Evolutionary conservation across 2,113 vertebrate genomes (phyloP).

Genomic region (Climacteris rufus): DNA sequence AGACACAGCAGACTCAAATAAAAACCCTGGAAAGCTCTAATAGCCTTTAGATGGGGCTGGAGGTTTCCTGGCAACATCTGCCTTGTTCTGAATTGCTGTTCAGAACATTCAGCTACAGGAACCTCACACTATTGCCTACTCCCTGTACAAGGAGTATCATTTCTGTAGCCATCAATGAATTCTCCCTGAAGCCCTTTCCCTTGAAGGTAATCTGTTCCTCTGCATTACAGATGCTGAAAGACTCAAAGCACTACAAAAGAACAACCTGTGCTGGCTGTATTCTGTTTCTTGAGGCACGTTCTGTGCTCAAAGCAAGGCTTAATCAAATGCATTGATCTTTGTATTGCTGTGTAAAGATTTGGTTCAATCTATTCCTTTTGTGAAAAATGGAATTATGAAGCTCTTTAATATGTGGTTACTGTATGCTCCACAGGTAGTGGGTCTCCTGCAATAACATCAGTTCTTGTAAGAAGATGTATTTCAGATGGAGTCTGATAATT

Average conservation of each 20-base stretch:
- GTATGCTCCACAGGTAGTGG: background rate
- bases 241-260: background rate
- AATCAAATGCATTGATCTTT: background rate
- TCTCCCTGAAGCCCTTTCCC: background rate
- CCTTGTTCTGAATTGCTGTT: background rate
- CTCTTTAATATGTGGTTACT: background rate
- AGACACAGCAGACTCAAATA: background rate
- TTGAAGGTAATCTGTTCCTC: background rate
- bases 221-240: background rate
- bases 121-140: background rate
- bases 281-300: background rate
- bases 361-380: background rate
- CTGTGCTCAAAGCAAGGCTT: background rate
- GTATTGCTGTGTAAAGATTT: background rate
- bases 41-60: background rate
- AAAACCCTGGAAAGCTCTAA: background rate
- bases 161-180: background rate
- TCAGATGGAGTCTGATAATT: background rate
- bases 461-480: background rate
- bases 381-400: background rate
- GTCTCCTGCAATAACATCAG: background rate
- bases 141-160: accelerated
- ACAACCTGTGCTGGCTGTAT: background rate
- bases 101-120: background rate
- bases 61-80: background rate